Base-by-base conservation (phyloP, 2,888 invertebrate species). In the Syrphus vitripennis region DNA sequence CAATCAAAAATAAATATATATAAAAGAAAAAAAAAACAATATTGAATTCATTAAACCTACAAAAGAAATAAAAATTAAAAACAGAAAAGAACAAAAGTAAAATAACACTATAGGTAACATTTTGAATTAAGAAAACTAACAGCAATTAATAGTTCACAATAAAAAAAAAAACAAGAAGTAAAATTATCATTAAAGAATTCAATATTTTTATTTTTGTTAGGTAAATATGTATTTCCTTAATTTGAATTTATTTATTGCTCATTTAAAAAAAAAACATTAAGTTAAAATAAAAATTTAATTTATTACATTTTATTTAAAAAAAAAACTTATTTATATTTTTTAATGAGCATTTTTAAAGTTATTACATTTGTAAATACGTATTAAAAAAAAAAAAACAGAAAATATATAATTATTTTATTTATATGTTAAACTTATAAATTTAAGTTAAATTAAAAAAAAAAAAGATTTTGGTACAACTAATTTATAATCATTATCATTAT, bases 351-450 rank as follows among this genome's bases (percentile, higher is more conserved):
- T 83, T 75, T 83, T 75, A 79, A 78, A 82, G 57, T 82, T 87
- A 87, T 87, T 83, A 74, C 42, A 83, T 83, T 83, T 87, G 87
- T 87, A 87, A 70, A 87, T 87, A 87, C 75, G 83, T 87, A 79
- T 79, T 59, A 78, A 75, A 87, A 29, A 55, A 67, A 65, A 65
- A 42, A 59, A 21, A 72, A 26, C 6, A 48, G 77, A 59, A 71
- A 10, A 69, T 57, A 48, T 9, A 69, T 24, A 40, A 70, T 82
- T 70, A 67, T 19, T 42, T 61, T 75, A 37, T 63, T 83, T 83
- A 55, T 59, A 45, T 72, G 53, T 63, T 63, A 40, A 14, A 24
- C 67, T 45, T 57, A 59, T 53, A 26, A 63, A 26, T 12, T 61
- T 76, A 70, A 71, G 29, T 75, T 74, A 29, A 57, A 37, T 40